Conservation (phyloP, 2,888 invertebrate genomes). For the Cephus pygmeus region DNA sequence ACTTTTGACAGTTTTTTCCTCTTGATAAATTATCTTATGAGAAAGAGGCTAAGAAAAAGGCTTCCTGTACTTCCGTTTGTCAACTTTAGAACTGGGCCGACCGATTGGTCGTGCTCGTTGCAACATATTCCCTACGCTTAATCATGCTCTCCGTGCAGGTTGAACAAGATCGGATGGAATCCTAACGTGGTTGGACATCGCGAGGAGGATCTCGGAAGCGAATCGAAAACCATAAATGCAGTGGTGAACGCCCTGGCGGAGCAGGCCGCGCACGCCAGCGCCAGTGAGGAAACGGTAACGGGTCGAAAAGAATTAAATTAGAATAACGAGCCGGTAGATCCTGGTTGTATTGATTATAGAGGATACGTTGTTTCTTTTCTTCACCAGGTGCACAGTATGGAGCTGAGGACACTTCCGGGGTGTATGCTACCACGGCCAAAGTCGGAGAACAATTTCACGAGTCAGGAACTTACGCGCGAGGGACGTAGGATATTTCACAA, state of each 20-base stretch:
- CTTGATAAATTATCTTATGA: neutral
- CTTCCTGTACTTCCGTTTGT: neutral
- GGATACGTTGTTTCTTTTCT: neutral
- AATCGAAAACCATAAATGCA: slow-evolving; percentile 90
- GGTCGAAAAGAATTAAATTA: neutral
- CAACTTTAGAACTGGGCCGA: neutral
- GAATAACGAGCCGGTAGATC: neutral
- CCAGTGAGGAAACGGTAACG: slow-evolving; percentile 78
- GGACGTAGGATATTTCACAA: slow-evolving; percentile 75
- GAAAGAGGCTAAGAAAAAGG: neutral
- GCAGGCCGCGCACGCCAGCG: slow-evolving; percentile 87
- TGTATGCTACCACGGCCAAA: slow-evolving; percentile 80
- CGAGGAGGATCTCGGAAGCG: slow-evolving; percentile 75
- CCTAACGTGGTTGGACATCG: slow-evolving; percentile 88
- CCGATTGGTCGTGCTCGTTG: slow-evolving; percentile 8
- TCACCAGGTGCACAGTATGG: slow-evolving; percentile 73
- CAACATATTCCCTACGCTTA: slow-evolving; percentile 66
- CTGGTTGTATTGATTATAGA: neutral
- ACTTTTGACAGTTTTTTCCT: neutral
- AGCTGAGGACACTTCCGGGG: slow-evolving; percentile 75
- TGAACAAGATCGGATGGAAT: slow-evolving; percentile 98
- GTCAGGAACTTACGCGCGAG: slow-evolving; percentile 69
- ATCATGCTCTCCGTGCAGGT: slow-evolving; percentile 68
- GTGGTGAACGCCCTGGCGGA: slow-evolving; percentile 93
- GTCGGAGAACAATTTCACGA: slow-evolving; percentile 84